These are phyloP conservation scores for Oligia fasciuncula DNA, from an alignment of 2,888 invertebrate species.

Conservation along the genomic window DNA sequence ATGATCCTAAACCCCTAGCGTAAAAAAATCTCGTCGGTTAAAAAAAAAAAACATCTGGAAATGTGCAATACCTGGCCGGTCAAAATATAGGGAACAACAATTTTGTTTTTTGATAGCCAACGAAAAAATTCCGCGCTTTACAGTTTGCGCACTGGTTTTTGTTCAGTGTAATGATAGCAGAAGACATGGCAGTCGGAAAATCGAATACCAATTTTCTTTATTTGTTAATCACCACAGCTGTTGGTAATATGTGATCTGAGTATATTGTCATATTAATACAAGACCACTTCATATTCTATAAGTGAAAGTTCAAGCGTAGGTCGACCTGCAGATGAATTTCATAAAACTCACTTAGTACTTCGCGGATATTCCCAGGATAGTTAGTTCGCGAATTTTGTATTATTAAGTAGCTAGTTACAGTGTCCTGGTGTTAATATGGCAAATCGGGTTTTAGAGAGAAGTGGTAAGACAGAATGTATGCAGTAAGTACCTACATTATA, in stretches of 20 bases:
- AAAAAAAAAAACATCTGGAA: no score
- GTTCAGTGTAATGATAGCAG: not conserved
- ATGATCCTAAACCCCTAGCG: no score
- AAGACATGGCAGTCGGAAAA: not conserved
- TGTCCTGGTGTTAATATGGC: no score
- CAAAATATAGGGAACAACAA: no score
- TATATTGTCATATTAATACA: not conserved
- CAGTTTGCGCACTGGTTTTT: not conserved
- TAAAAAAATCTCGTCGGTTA: no score
- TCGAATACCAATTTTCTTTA: not conserved
- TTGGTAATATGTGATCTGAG: not conserved
- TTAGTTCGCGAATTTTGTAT: constrained; percentile 13
- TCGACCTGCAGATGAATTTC: constrained; percentile 33
- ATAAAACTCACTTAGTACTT: constrained; percentile 26
- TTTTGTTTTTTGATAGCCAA: no score
- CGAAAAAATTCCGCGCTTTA: no score
- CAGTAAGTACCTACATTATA: no score
- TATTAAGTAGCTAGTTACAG: not conserved
- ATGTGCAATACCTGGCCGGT: no score
- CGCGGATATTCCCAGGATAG: constrained; percentile 7
- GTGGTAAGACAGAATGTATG: not conserved
- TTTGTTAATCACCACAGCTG: not conserved
- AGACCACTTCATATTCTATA: constrained; percentile 1
- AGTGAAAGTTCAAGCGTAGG: constrained; percentile 28
- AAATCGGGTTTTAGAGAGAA: not conserved